Base-by-base conservation (phyloP, 2,113 vertebrate genomes). In the Scartelaos histophorus region DNA sequence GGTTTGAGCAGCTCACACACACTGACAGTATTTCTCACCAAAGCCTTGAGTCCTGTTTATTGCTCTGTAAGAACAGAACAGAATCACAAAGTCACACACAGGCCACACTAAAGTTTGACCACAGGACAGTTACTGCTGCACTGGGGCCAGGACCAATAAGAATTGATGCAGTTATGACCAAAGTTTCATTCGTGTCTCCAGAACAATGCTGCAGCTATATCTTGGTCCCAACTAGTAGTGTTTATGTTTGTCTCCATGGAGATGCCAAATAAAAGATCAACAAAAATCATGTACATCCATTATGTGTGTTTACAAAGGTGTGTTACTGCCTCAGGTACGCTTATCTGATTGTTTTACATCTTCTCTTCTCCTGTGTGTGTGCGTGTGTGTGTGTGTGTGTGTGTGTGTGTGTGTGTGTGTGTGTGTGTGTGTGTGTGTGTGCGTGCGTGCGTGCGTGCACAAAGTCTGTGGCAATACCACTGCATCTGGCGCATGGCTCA, bases 1-100 rank as follows among this genome's bases (percentile, higher is more conserved):
- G 19, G 17, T 38, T 64, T 64, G 7, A 62, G 25, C 45, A 56
- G 61, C 43, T 83, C 75, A 69, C 81, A 80, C 58, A 69, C 68
- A 51, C 71, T 4, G 66, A 0, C 25, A 53, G 76, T 69, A 89
- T 90, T 83, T 90, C 70, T 79, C 86, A 82, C 73, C 16, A 34
- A 84, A 69, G 62, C 62, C 29, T 71, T 67, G 87, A 60, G 71
- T 66, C 12, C 16, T 78, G 68, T 82, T 47, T 82, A 79, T 25
- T 71, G 65, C 60, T 74, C 21, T 61, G 51, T 15, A 74, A 73
- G 58, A 69, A 35, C 7, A 38, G 19, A 12, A 16, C 7, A 38
- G 17, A 49, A 22, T 64, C 45, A 29, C 10, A 73, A 51, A 71
- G 66, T 11, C 71, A 75, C 38, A 43, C 35, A 43, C 1, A 10